phyloP scores from a whole-genome alignment of 2,797 vertebrate species.

The Arnoldichthys spilopterus region DNA sequence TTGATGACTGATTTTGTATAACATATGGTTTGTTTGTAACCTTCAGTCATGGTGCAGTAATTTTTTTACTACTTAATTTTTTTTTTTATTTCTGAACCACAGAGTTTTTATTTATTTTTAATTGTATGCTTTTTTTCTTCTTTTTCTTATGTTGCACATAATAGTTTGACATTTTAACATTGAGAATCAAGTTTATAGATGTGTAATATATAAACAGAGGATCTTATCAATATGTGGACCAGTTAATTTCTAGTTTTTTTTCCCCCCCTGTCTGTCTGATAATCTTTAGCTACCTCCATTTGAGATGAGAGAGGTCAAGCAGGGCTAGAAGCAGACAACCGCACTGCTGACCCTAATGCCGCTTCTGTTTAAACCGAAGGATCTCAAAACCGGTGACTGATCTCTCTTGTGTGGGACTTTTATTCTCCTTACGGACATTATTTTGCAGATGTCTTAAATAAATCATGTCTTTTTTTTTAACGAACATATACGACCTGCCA shows the following conservation, averaged over 20 bases:
- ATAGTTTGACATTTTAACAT: constrained; percentile 43
- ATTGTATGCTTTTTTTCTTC: constrained; percentile 35
- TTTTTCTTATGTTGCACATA: constrained; percentile 59
- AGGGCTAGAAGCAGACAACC: not conserved
- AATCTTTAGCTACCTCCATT: constrained; percentile 61
- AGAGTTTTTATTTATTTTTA: constrained; percentile 59
- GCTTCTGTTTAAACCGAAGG: constrained; percentile 46
- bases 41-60: constrained; percentile 60
- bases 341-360: constrained; percentile 29
- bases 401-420: constrained; percentile 40
- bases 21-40: constrained; percentile 31
- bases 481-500: constrained; percentile 18
- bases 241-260: constrained; percentile 36
- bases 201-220: constrained; percentile 50
- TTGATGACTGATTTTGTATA: constrained; percentile 55
- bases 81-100: constrained; percentile 47
- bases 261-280: constrained; percentile 40
- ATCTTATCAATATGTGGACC: constrained; percentile 31
- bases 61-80: constrained; percentile 50
- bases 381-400: constrained; percentile 50
- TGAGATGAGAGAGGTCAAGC: constrained; percentile 53
- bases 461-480: constrained; percentile 47
- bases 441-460: constrained; percentile 56
- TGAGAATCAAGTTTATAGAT: constrained; percentile 56
- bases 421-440: constrained; percentile 31